Conservation (phyloP, 2,888 invertebrate genomes). For the Nymphalis urticae region DNA sequence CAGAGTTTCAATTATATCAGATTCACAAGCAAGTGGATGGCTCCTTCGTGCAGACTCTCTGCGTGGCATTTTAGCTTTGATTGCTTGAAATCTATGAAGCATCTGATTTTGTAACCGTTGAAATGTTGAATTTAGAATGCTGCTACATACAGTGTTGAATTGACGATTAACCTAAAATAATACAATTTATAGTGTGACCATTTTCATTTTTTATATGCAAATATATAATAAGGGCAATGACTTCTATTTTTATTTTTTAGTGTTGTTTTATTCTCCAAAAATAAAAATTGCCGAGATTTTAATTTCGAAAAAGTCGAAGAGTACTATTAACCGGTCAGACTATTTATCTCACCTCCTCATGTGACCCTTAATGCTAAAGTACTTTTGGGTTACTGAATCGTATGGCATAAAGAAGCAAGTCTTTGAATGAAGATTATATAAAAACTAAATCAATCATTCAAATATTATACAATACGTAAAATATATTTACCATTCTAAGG, state of each 20-base stretch:
- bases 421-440: neutral
- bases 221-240: too few relatives aligned
- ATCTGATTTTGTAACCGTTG: constrained; percentile 92
- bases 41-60: constrained; percentile 94
- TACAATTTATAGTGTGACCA: neutral
- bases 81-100: constrained; percentile 90
- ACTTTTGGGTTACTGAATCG: neutral
- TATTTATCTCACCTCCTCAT: neutral
- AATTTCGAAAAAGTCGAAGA: too few relatives aligned
- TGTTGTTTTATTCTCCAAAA: too few relatives aligned
- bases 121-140: constrained; percentile 91
- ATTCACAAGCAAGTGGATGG: constrained; percentile 94
- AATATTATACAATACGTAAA: constrained; percentile 39
- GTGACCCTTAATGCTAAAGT: neutral
- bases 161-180: constrained; percentile 87
- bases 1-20: constrained; percentile 95
- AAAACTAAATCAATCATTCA: constrained; percentile 13
- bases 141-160: constrained; percentile 90
- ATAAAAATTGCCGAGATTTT: too few relatives aligned
- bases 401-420: neutral
- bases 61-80: constrained; percentile 95
- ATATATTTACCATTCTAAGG: constrained; percentile 87
- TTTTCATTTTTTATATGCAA: too few relatives aligned
- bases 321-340: neutral
- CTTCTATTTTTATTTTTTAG: too few relatives aligned